Conservation (phyloP, 2,888 invertebrate genomes). For the Leistus spinibarbis region DNA sequence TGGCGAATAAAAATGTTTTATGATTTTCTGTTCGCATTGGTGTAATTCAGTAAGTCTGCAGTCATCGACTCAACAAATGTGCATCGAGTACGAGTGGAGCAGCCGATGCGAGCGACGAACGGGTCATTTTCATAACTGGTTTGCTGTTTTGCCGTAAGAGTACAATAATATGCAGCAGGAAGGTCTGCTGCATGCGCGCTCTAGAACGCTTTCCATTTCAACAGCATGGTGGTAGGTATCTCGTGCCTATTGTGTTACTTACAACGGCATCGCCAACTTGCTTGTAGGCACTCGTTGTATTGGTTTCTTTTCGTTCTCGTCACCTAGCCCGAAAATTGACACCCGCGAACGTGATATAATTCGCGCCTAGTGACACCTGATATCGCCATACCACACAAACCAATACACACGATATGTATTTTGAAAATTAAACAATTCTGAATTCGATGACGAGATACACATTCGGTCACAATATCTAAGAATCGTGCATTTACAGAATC, state of each 20-base stretch:
- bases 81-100: background rate
- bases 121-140: constrained; percentile 42
- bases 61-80: background rate
- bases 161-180: constrained; percentile 41
- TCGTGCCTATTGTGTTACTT: background rate
- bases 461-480: too few species aligned
- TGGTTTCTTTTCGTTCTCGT: background rate
- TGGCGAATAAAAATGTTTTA: background rate
- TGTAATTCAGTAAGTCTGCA: background rate
- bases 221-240: background rate
- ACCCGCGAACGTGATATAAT: background rate
- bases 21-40: background rate
- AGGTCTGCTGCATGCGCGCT: constrained; percentile 22
- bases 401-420: too few species aligned
- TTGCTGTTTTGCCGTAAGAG: constrained; percentile 37
- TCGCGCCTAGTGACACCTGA: background rate
- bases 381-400: background rate
- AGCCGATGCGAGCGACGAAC: constrained; percentile 23
- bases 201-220: background rate
- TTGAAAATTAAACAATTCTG: too few species aligned
- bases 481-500: too few species aligned
- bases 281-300: background rate
- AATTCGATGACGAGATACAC: too few species aligned
- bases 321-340: background rate
- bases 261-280: background rate